A percentile compares a stretch with the other conserved stretches of the same genome.
Conservation (phyloP, 2,797 vertebrate species). For the Oryzias dopingdopingensis region DNA sequence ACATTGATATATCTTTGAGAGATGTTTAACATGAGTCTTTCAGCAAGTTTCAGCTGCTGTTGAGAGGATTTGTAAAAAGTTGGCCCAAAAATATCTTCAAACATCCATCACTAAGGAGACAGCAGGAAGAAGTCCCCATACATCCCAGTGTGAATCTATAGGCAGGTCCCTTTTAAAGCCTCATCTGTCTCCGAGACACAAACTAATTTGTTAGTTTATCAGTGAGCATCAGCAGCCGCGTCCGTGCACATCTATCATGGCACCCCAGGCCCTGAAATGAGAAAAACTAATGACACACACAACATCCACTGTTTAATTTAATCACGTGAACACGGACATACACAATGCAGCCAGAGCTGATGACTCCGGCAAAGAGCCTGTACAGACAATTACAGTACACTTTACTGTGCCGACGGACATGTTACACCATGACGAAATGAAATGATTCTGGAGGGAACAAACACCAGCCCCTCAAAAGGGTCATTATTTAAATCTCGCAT, state of each 20-base stretch:
- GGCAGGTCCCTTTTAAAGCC: slow-evolving; percentile 45
- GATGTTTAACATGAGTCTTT: background rate
- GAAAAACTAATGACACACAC: slow-evolving; percentile 37
- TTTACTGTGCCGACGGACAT: slow-evolving; percentile 27
- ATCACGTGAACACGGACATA: slow-evolving; percentile 16
- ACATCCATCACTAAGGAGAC: slow-evolving; percentile 60
- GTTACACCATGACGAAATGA: slow-evolving; percentile 1
- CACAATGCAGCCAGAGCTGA: slow-evolving; percentile 30
- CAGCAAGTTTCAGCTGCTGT: background rate
- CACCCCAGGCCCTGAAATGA: slow-evolving; percentile 52
- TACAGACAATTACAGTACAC: slow-evolving; percentile 22
- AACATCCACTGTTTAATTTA: slow-evolving; percentile 33
- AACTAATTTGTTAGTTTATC: slow-evolving; percentile 59
- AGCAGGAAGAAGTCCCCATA: slow-evolving; percentile 42
- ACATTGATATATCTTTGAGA: background rate
- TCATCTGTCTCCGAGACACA: slow-evolving; percentile 51
- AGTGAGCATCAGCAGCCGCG: slow-evolving; percentile 37
- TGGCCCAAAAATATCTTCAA: slow-evolving; percentile 24
- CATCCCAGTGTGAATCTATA: slow-evolving; percentile 36
- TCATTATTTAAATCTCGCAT: no score
- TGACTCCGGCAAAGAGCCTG: slow-evolving; percentile 26
- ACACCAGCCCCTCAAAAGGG: no score
- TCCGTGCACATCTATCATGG: slow-evolving; percentile 54
- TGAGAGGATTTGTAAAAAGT: slow-evolving; percentile 20
- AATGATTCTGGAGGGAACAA: slow-evolving; percentile 2